Conservation (phyloP, 2,797 vertebrate genomes). For the Zalophus californianus region DNA sequence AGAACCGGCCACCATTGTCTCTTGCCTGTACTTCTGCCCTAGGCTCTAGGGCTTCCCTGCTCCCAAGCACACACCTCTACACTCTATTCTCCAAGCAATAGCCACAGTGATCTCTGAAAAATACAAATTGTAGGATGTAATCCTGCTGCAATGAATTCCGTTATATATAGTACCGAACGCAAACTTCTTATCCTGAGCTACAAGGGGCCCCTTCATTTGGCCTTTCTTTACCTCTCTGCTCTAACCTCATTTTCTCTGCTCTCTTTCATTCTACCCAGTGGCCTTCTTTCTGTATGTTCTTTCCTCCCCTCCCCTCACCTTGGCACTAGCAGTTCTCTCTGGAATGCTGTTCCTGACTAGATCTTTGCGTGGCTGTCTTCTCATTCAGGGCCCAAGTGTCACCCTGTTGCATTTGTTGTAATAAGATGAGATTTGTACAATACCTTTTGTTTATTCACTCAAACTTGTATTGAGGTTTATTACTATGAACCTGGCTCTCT, state of each 20-base stretch:
- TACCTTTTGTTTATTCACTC: conserved; percentile 4
- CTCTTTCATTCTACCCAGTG: neutral
- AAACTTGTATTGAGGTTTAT: conserved; percentile 54
- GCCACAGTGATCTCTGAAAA: neutral
- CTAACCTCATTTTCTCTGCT: neutral
- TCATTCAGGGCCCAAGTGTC: neutral
- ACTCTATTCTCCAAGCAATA: neutral
- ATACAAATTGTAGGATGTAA: neutral
- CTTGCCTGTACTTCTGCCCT: neutral
- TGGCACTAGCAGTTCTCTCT: neutral
- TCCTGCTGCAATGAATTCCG: neutral
- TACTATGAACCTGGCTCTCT: conserved; percentile 42
- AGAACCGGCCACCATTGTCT: neutral
- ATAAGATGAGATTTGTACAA: conserved; percentile 3
- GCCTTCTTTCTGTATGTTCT: neutral
- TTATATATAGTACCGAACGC: neutral
- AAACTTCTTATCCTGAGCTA: neutral
- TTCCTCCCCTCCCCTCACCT: neutral
- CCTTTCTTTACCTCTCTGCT: neutral
- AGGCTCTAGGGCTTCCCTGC: neutral
- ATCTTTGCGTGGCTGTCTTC: neutral
- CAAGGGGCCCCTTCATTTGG: neutral
- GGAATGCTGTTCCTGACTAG: neutral
- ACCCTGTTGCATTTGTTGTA: neutral
- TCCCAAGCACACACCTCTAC: neutral